phyloP scores from a whole-genome alignment of 2,113 vertebrate genomes.

The Garra rufa region DNA sequence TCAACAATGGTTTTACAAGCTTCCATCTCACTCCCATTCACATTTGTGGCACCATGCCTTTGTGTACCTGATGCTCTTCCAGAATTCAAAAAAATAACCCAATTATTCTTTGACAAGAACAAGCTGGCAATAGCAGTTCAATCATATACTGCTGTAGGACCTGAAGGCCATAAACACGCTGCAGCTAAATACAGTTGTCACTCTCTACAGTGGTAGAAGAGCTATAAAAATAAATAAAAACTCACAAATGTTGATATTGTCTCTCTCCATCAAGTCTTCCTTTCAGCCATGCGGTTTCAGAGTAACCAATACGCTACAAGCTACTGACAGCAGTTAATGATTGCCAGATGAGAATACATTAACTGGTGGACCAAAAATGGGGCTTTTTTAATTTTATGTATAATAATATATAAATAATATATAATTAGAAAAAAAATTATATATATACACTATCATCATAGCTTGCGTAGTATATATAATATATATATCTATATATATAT shows the following conservation, averaged over 20 bases:
- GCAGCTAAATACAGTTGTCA: slow-evolving; percentile 13
- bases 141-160: background rate
- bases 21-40: slow-evolving; percentile 6
- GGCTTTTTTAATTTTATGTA: too few relatives aligned
- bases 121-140: background rate
- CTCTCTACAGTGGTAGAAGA: background rate
- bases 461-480: too few relatives aligned
- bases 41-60: background rate
- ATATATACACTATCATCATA: too few relatives aligned
- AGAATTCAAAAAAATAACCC: background rate
- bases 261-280: background rate
- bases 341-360: background rate
- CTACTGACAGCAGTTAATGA: background rate
- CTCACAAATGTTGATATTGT: background rate
- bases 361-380: too few relatives aligned
- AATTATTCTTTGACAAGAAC: slow-evolving; percentile 17
- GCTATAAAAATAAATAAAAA: background rate
- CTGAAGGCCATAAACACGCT: slow-evolving; percentile 9
- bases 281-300: background rate
- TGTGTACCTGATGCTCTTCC: slow-evolving; percentile 19
- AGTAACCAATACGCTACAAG: background rate
- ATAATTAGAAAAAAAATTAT: too few relatives aligned
- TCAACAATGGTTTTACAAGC: slow-evolving; percentile 30
- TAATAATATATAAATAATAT: too few relatives aligned
- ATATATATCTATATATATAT: too few relatives aligned